phyloP scores from a whole-genome alignment of 2,888 invertebrate genomes.

The Trissoscelio sp. region DNA sequence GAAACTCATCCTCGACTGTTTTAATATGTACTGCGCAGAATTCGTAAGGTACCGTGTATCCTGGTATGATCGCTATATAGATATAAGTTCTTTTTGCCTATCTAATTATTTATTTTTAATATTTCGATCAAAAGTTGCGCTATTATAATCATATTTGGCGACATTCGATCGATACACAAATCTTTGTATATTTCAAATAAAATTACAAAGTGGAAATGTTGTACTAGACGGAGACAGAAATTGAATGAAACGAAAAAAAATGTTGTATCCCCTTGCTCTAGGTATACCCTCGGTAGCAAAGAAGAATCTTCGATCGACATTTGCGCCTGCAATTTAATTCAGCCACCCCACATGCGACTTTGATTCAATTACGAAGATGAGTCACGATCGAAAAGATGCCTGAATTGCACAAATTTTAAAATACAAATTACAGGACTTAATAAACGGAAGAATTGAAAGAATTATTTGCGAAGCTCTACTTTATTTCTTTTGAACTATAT shows the following conservation, averaged over 20 bases:
- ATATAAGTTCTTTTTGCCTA: not conserved
- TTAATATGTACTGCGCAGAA: conserved; percentile 81
- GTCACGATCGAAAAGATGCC: conserved; percentile 76
- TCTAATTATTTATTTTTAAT: no score
- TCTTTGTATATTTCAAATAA: conserved; percentile 45
- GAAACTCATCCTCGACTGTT: conserved; percentile 79
- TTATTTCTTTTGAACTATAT: not conserved
- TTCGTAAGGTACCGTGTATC: conserved; percentile 60
- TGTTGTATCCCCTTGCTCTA: conserved; percentile 56
- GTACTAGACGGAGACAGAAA: conserved; percentile 39
- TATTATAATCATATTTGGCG: not conserved
- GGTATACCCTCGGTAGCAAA: conserved; percentile 73
- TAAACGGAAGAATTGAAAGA: conserved; percentile 26
- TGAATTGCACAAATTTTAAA: conserved; percentile 58
- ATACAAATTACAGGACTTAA: conserved; percentile 39
- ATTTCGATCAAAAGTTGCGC: conserved; percentile 15
- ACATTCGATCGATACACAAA: conserved; percentile 35
- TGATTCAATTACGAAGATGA: conserved; percentile 80
- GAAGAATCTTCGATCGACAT: conserved; percentile 82
- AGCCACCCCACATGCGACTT: conserved; percentile 79
- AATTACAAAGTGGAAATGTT: conserved; percentile 44
- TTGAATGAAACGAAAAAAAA: conserved; percentile 47
- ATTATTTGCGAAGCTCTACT: conserved; percentile 22
- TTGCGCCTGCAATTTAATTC: conserved; percentile 82
- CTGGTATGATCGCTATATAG: not conserved